Base-by-base conservation (phyloP, 2,888 invertebrate species). In the Hydrotaea diabolus region DNA sequence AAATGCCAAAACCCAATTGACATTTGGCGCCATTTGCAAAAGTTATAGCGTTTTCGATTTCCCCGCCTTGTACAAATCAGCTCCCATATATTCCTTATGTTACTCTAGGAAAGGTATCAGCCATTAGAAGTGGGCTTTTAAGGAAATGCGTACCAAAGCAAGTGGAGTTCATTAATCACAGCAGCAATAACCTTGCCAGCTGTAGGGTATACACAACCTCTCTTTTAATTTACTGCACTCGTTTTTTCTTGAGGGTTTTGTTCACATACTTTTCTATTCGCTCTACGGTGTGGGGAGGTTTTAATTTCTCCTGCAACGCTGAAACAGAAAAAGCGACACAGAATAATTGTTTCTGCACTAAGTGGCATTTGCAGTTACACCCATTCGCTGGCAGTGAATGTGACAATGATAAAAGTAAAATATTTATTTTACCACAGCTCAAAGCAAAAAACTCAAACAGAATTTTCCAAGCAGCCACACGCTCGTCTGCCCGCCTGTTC, bases 341-440 rank as follows among this genome's bases (percentile, higher is more conserved):
- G 31, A 31, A 72, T 72, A 55, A 72, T n/a, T 39, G 55, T 31
- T 69, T 21, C 46, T 15, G 46, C 46, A 46, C 69, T 69, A 69
- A 69, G 69, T 69, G 46, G 46, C 69, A 46, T 69, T 46, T 31
- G 69, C 69, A 69, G 69, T 46, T 46, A 46, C 69, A 23, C 69
- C 69, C 62, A 62, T 43, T 46, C 62, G 31, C 49, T 78, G 53
- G 62, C 43, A 43, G 53, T 75, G 46, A 62, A 75, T 82, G 64
- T 79, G 75, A 72, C 78, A 75, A 79, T 76, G 75, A 79, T 57
- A 79, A 79, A 72, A 79, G 43, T 77, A 5, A 83, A 83, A 76
- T 83, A 79, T 83, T 83, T 83, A 66, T 73, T 49, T 76, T 73
- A 17, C n/a, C 21, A 23, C 43, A 77, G 79, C 75, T 83, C 59